phyloP scores from a whole-genome alignment of 2,113 vertebrate genomes.

The Ceyx cyanopectus region DNA sequence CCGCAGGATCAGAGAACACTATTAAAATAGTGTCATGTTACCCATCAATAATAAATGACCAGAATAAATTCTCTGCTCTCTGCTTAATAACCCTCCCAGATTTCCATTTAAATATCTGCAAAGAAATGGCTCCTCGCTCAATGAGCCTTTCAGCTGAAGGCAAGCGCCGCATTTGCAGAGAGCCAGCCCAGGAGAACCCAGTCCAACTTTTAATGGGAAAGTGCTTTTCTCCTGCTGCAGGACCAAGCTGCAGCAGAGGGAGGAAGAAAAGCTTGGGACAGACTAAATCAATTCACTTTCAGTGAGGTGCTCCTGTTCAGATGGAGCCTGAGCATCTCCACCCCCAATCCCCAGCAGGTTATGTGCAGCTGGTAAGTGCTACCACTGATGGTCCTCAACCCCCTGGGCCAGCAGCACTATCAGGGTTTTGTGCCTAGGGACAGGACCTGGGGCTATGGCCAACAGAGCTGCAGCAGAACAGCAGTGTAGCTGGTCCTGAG shows the following conservation, averaged over 20 bases:
- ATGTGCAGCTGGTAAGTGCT: not conserved
- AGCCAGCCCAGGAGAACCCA: not conserved
- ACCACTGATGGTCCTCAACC: fast-evolving
- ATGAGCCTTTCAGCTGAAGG: not conserved
- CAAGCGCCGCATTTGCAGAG: fast-evolving
- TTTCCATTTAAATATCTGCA: conserved; percentile 1
- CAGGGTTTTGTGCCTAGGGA: not conserved
- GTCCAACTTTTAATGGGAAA: not conserved
- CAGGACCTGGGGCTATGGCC: not conserved
- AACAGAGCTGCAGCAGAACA: not conserved
- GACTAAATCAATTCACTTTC: not conserved
- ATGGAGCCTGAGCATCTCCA: not conserved
- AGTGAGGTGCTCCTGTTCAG: not conserved
- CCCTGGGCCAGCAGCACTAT: not conserved
- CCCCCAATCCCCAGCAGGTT: not conserved
- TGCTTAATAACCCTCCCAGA: not conserved
- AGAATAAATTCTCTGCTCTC: conserved; percentile 42
- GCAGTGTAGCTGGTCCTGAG: not conserved
- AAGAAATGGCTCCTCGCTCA: not conserved
- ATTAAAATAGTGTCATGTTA: conserved; percentile 36
- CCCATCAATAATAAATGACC: conserved; percentile 54
- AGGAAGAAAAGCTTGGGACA: not conserved
- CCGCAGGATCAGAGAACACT: conserved; percentile 18
- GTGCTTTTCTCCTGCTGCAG: not conserved
- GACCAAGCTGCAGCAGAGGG: not conserved